A percentile compares a stretch with the other conserved stretches of the same genome.
These are phyloP conservation scores for Ptyas mucosa DNA, from an alignment of 2,113 vertebrate species.

Conservation along the genomic window DNA sequence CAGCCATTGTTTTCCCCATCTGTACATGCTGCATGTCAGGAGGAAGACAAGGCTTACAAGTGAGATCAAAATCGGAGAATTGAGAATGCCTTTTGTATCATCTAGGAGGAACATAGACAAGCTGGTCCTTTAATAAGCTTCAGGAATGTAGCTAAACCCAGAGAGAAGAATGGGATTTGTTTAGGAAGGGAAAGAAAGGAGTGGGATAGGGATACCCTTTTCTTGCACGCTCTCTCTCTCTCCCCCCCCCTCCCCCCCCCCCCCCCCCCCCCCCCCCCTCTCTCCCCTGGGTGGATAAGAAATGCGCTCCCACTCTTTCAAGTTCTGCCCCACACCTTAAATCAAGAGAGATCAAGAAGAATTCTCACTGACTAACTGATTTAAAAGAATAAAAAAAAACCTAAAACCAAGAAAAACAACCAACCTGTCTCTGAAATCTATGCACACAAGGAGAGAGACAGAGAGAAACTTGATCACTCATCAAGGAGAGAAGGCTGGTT, in stretches of 20 bases:
- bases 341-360: neutral
- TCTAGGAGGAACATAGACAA: neutral
- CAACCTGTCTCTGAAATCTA: neutral
- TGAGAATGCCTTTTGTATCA: neutral
- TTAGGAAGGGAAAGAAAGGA: neutral
- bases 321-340: neutral
- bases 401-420: neutral
- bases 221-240: neutral
- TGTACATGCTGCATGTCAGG: neutral
- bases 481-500: neutral
- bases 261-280: neutral
- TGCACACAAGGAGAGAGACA: neutral
- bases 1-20: neutral
- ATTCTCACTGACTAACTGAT: neutral
- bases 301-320: neutral
- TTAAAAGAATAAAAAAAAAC: neutral
- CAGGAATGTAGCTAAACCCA: neutral
- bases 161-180: conserved; percentile 7
- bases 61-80: neutral
- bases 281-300: neutral
- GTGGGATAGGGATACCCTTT: neutral
- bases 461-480: neutral
- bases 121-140: conserved; percentile 9
- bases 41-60: neutral
- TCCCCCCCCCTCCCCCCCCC: neutral